Evolutionary conservation across 2,797 vertebrate species (phyloP).

Genomic region (Kryptolebias ocellatus): DNA sequence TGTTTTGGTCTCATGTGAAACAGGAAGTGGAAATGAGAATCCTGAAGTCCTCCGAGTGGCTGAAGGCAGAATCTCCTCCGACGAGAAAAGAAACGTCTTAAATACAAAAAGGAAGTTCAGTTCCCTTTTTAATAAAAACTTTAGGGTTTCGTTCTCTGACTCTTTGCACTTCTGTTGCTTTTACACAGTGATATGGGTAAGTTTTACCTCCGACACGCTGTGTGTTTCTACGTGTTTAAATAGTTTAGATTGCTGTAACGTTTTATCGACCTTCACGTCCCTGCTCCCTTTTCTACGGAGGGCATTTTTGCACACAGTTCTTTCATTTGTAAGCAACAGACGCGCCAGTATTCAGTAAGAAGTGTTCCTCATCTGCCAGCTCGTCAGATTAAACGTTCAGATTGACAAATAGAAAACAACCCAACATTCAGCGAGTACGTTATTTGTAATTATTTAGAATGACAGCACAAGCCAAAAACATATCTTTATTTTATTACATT

Average conservation of each 20-base stretch:
- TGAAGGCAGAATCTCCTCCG: too few species aligned
- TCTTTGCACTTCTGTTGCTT: constrained; percentile 60
- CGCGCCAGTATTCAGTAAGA: constrained; percentile 33
- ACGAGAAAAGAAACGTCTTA: too few species aligned
- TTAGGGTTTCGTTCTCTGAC: constrained; percentile 9
- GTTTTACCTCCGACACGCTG: constrained; percentile 36
- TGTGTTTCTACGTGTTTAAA: constrained; percentile 53
- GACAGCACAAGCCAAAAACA: constrained; percentile 83
- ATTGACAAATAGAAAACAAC: constrained; percentile 24
- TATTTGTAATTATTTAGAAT: constrained; percentile 75
- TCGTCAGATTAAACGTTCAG: constrained; percentile 45
- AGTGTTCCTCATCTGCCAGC: constrained; percentile 36
- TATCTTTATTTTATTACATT: constrained; percentile 76
- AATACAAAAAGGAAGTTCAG: too few species aligned
- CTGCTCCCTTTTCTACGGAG: constrained; percentile 44
- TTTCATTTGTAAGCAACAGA: constrained; percentile 40
- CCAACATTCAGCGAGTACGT: constrained; percentile 69
- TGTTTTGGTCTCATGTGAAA: too few species aligned
- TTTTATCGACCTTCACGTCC: constrained; percentile 39
- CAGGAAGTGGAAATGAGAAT: too few species aligned
- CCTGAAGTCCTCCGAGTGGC: too few species aligned
- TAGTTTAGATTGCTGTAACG: constrained; percentile 40
- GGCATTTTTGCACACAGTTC: constrained; percentile 16
- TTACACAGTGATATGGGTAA: constrained; percentile 32
- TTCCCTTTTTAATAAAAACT: constrained; percentile 5